A percentile compares a stretch with the other conserved stretches of the same genome.
Evolutionary conservation across 2,797 vertebrate species (phyloP).

Genomic region (Tapera naevia): DNA sequence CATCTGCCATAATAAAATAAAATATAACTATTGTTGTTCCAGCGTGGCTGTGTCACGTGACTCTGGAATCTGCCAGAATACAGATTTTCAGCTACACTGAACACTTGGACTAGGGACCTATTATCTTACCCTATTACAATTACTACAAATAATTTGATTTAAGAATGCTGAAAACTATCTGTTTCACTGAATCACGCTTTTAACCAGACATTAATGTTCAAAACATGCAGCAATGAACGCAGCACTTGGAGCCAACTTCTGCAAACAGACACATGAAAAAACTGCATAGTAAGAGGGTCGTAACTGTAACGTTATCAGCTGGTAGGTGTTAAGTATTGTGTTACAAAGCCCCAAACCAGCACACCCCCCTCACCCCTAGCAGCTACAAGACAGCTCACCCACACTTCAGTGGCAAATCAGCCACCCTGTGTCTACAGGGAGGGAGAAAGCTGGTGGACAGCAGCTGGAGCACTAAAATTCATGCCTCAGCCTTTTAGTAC

Average conservation of each 20-base stretch:
- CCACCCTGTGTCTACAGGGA: not conserved
- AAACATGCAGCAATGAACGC: not conserved
- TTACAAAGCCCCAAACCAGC: not conserved
- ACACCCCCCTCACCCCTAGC: not conserved
- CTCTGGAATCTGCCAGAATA: conserved; percentile 1
- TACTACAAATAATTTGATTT: not conserved
- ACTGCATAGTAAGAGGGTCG: not conserved
- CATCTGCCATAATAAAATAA: conserved; percentile 78
- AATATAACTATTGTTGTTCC: conserved; percentile 23
- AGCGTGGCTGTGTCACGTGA: conserved; percentile 12
- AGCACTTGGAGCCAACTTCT: rapidly evolving
- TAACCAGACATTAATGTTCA: not conserved
- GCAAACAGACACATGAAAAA: not conserved
- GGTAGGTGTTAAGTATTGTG: not conserved
- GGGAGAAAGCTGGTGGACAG: not conserved
- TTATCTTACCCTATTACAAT: not conserved
- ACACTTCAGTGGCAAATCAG: not conserved
- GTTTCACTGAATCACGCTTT: not conserved
- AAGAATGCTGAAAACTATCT: not conserved
- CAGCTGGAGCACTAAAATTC: not conserved
- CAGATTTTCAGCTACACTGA: conserved; percentile 21
- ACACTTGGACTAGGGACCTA: not conserved
- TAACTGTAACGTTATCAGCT: not conserved
- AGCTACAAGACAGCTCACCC: not conserved
- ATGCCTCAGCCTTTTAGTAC: not conserved